Conservation (phyloP, 92 coral and sea anemone species). For the Epizoanthus rinbou region DNA sequence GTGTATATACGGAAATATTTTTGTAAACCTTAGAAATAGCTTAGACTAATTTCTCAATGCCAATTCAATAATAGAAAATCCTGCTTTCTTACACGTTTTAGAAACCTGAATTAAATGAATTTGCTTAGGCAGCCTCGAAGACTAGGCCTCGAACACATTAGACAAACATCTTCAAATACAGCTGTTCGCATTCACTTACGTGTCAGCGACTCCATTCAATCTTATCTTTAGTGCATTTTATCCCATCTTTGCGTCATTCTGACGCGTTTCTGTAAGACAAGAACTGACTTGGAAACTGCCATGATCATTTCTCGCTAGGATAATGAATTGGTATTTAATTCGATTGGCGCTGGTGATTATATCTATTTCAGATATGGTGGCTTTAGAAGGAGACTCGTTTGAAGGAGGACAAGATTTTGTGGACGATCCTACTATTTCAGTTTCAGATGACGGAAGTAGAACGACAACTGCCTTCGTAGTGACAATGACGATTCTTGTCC, state of each 20-base stretch:
- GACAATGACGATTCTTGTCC: conserved; percentile 33
- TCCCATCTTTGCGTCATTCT: neutral
- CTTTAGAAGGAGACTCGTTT: conserved; percentile 18
- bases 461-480: conserved; percentile 33
- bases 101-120: neutral
- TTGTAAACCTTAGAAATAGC: too few relatives aligned
- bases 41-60: too few relatives aligned
- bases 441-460: neutral
- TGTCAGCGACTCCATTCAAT: neutral
- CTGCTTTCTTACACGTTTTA: neutral
- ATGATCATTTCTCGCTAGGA: neutral
- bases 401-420: conserved; percentile 7
- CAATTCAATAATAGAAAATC: too few relatives aligned
- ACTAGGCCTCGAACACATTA: neutral
- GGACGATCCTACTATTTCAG: neutral
- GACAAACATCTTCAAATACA: conserved; percentile 19
- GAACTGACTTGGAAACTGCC: neutral
- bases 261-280: neutral
- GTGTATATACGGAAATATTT: neutral
- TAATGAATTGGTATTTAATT: neutral
- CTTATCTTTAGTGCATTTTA: neutral
- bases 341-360: neutral
- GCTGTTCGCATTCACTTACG: neutral
- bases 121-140: neutral
- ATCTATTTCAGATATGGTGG: neutral